Evolutionary conservation across 2,888 invertebrate species (phyloP).

Genomic region (Aporophyla lueneburgensis): DNA sequence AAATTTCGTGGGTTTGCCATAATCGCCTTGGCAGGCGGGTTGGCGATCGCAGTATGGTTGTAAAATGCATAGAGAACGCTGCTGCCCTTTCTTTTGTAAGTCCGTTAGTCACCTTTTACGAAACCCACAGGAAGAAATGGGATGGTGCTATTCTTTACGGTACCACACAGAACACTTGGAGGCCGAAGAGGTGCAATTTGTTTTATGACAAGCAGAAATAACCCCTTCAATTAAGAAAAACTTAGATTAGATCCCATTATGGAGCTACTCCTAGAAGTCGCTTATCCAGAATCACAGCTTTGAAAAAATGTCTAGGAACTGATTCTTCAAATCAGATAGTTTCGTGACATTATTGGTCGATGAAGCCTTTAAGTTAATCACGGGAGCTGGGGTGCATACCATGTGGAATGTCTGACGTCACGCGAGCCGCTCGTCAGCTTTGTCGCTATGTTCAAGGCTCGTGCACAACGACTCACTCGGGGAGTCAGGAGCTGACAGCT

Average conservation of each 20-base stretch:
- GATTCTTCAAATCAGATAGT: background rate
- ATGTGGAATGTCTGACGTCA: slow-evolving; percentile 80
- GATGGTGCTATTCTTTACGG: no score
- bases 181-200: background rate
- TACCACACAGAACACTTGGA: no score
- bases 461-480: slow-evolving; percentile 65
- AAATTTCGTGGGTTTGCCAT: no score
- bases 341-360: slow-evolving; percentile 42
- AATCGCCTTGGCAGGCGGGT: no score
- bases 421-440: slow-evolving; percentile 86
- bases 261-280: background rate
- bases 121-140: no score
- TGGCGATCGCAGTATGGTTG: no score
- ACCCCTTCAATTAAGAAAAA: background rate
- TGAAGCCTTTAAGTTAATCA: slow-evolving; percentile 49
- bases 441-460: slow-evolving; percentile 68
- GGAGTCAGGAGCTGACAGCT: slow-evolving; percentile 50
- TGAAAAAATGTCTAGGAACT: background rate
- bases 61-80: no score
- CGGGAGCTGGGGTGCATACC: slow-evolving; percentile 67
- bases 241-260: background rate
- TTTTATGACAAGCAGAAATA: no score
- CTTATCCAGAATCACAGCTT: background rate
- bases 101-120: no score
- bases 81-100: no score